These are phyloP conservation scores for Nannoperca australis DNA, from an alignment of 2,797 vertebrate genomes.

Conservation along the genomic window DNA sequence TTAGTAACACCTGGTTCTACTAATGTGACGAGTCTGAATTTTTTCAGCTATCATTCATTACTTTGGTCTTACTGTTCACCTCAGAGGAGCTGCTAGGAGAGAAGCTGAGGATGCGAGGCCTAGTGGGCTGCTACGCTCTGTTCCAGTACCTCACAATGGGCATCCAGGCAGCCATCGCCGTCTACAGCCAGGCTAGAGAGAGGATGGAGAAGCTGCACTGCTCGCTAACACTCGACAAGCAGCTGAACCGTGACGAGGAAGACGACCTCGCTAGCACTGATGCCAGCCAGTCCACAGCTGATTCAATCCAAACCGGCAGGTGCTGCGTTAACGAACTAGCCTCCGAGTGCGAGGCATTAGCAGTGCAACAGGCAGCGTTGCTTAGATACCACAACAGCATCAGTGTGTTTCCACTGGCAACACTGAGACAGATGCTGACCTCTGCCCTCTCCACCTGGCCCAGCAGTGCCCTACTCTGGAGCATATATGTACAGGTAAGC, in stretches of 20 bases:
- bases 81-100: conserved; percentile 40
- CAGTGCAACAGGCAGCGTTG: conserved; percentile 87
- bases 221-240: conserved; percentile 21
- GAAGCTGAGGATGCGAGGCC: conserved; percentile 54
- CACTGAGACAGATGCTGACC: conserved; percentile 86
- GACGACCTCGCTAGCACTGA: background rate
- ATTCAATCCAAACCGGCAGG: conserved; percentile 1
- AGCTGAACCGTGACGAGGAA: background rate
- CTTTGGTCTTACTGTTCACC: background rate
- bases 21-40: background rate
- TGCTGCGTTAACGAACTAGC: conserved; percentile 36
- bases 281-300: background rate
- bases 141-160: conserved; percentile 95
- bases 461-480: conserved; percentile 88
- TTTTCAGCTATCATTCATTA: background rate
- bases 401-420: conserved; percentile 87
- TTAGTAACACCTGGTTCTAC: background rate
- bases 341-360: conserved; percentile 83
- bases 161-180: conserved; percentile 85
- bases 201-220: conserved; percentile 65
- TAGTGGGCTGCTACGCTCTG: conserved; percentile 90
- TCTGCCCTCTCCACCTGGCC: conserved; percentile 87
- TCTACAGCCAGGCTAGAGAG: conserved; percentile 84
- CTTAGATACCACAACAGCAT: conserved; percentile 87
- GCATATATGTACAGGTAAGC: conserved; percentile 86